These are phyloP conservation scores for Fukomys damarensis DNA, from an alignment of 2,113 vertebrate species.

Conservation along the genomic window DNA sequence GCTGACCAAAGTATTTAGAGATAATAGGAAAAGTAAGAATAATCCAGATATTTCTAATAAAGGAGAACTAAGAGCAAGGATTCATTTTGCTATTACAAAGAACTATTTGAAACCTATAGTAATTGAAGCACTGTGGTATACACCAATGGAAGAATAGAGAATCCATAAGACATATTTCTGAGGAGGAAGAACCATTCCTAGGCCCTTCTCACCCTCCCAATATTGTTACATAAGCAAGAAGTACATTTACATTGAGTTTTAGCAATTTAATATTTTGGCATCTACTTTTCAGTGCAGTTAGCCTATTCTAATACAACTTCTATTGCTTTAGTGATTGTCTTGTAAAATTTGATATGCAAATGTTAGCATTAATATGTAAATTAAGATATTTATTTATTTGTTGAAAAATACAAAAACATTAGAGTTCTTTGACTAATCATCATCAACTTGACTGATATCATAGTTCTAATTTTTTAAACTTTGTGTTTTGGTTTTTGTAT, in stretches of 20 bases:
- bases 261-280: conserved; percentile 5
- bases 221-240: conserved; percentile 9
- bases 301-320: conserved; percentile 1
- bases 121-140: not conserved
- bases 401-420: conserved; percentile 39
- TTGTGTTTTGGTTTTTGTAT: not conserved
- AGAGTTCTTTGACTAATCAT: conserved; percentile 11
- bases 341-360: conserved; percentile 15
- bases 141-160: not conserved
- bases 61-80: not conserved
- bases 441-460: not conserved
- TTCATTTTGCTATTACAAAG: not conserved
- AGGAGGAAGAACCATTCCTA: not conserved
- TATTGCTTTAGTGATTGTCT: not conserved
- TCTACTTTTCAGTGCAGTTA: not conserved
- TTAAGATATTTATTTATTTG: conserved; percentile 18
- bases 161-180: not conserved
- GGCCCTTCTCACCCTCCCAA: not conserved
- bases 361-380: conserved; percentile 28
- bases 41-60: not conserved
- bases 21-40: conserved; percentile 5
- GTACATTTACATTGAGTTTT: not conserved
- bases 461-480: conserved; percentile 9
- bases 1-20: conserved; percentile 23
- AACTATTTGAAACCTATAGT: not conserved